Evolutionary conservation across 2,113 vertebrate genomes (phyloP).

Genomic region (Baryphthengus martii): DNA sequence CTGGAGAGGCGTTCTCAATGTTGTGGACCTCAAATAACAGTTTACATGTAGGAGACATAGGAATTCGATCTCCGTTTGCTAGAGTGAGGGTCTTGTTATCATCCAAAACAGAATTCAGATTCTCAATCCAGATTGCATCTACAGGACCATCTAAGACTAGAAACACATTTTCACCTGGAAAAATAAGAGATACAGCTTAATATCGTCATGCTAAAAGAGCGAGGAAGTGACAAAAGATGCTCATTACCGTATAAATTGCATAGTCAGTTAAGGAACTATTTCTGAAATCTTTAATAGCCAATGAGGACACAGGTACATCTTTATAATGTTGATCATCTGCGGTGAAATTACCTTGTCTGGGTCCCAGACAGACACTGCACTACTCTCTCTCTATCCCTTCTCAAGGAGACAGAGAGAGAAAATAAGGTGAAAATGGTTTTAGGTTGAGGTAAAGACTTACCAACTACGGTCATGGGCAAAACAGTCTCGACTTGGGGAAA

Average conservation of each 20-base stretch:
- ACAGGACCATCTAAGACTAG: conserved; percentile 80
- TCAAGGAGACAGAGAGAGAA: background rate
- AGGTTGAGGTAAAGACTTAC: background rate
- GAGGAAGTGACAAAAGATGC: background rate
- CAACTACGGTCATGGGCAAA: background rate
- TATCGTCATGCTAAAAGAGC: background rate
- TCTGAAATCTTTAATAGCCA: background rate
- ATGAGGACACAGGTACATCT: background rate
- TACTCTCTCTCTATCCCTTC: background rate
- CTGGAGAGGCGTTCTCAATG: conserved; percentile 79
- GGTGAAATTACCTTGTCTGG: background rate
- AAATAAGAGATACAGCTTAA: background rate
- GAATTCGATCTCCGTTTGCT: conserved; percentile 79
- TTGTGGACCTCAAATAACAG: conserved; percentile 80
- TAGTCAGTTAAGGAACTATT: background rate
- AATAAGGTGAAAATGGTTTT: background rate
- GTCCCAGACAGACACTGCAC: rapidly evolving
- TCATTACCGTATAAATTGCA: background rate
- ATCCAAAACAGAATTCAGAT: conserved; percentile 81
- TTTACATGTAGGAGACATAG: conserved; percentile 79
- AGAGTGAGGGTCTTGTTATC: conserved; percentile 81
- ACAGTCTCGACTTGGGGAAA: background rate
- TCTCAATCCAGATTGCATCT: conserved; percentile 82
- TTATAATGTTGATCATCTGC: background rate
- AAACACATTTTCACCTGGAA: conserved; percentile 78